Evolutionary conservation across 2,113 vertebrate genomes (phyloP).

Genomic region (Pteropus alecto): DNA sequence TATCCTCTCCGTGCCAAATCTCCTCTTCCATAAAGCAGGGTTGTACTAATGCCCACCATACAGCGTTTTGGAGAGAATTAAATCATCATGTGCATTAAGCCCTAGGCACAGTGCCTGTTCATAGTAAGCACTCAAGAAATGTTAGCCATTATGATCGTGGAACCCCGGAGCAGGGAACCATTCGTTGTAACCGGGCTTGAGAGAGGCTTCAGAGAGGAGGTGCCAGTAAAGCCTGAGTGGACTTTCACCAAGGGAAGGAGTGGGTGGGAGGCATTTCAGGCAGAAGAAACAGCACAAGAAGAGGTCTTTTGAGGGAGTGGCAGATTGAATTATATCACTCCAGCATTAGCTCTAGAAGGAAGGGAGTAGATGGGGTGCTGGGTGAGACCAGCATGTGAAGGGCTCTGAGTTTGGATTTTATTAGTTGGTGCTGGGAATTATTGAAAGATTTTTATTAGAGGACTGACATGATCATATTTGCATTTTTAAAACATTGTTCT

Average conservation of each 20-base stretch:
- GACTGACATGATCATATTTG: not conserved
- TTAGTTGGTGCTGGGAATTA: not conserved
- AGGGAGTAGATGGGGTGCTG: not conserved
- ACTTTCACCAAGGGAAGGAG: not conserved
- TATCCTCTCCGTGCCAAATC: not conserved
- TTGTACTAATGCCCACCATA: not conserved
- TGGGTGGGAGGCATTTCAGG: not conserved
- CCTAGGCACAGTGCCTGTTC: not conserved
- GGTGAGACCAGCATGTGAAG: not conserved
- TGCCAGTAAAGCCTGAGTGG: not conserved
- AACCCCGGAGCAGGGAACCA: not conserved
- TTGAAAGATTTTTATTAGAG: not conserved
- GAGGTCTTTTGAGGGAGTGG: not conserved
- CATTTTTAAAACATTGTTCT: not conserved
- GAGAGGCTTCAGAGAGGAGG: not conserved
- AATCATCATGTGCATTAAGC: not conserved
- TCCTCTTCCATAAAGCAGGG: not conserved
- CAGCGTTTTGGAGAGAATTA: not conserved
- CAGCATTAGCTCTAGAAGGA: not conserved
- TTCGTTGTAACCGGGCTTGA: not conserved
- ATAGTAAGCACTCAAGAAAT: not conserved
- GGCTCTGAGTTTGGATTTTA: not conserved
- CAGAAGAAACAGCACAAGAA: not conserved
- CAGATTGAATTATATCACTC: not conserved
- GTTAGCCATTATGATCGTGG: not conserved